A percentile compares a stretch with the other conserved stretches of the same genome.
Evolutionary conservation across 2,113 vertebrate species (phyloP).

Genomic region (Turnix velox): DNA sequence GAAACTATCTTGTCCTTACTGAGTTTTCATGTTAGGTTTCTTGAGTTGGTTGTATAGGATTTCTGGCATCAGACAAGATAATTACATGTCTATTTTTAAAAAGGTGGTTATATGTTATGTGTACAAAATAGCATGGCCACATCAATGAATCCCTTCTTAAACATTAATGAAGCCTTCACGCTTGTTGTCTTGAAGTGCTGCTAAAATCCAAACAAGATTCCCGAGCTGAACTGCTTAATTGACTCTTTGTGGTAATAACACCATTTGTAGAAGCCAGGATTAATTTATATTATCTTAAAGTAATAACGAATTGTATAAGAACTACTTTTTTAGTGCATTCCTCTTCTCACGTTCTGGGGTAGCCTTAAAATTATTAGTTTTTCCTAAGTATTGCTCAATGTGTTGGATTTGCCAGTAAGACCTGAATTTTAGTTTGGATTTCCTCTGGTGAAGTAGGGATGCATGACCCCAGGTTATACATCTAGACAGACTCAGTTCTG

Average conservation of each 20-base stretch:
- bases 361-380: neutral
- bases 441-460: neutral
- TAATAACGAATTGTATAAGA: neutral
- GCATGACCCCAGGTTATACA: neutral
- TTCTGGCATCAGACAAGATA: neutral
- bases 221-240: neutral
- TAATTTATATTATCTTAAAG: neutral
- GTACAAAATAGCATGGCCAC: neutral
- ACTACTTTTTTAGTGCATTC: constrained; percentile 23
- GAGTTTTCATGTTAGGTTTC: neutral
- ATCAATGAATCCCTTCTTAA: neutral
- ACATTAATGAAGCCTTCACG: neutral
- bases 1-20: neutral
- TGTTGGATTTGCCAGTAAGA: constrained; percentile 6
- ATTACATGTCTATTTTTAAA: neutral
- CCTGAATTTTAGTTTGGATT: neutral
- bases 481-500: neutral
- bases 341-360: neutral
- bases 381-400: neutral
- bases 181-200: neutral
- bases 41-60: neutral
- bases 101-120: neutral
- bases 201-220: neutral
- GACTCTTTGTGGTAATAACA: neutral
- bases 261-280: neutral